Conservation (phyloP, 2,888 invertebrate genomes). For the Pyrrhosoma nymphula region DNA sequence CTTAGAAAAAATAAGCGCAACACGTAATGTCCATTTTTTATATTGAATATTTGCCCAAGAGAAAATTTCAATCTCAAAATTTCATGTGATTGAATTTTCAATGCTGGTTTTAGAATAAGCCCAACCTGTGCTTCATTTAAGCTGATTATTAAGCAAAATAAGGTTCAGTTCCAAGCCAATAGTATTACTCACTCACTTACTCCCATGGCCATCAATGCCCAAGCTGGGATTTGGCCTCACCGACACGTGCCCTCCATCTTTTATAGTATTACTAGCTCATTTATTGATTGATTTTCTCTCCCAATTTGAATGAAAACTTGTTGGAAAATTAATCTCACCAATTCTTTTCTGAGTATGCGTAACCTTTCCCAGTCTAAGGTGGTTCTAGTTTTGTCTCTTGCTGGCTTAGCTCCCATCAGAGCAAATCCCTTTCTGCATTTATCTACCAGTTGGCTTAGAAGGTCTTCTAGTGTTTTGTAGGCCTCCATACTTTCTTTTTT, state of each 20-base stretch:
- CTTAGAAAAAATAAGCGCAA: background rate
- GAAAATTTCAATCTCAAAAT: background rate
- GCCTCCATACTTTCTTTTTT: background rate
- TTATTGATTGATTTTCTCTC: no score
- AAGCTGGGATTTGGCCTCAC: no score
- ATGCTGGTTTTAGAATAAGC: background rate
- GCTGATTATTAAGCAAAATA: background rate
- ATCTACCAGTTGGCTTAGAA: background rate
- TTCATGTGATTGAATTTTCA: background rate
- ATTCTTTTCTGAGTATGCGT: background rate
- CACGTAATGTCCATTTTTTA: background rate
- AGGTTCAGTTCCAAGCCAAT: no score
- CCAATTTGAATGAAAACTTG: no score
- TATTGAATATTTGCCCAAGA: background rate
- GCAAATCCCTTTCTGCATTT: conserved; percentile 2
- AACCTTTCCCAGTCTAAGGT: conserved; percentile 45
- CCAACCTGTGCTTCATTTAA: background rate
- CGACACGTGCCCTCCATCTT: no score
- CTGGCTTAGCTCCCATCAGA: conserved; percentile 14
- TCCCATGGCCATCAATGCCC: no score
- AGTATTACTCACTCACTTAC: no score
- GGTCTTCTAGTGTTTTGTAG: background rate
- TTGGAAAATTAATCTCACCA: background rate
- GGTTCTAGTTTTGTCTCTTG: conserved; percentile 34
- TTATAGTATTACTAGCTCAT: no score